These are phyloP conservation scores for Orthosia gracilis DNA, from an alignment of 2,888 invertebrate genomes.

Conservation along the genomic window DNA sequence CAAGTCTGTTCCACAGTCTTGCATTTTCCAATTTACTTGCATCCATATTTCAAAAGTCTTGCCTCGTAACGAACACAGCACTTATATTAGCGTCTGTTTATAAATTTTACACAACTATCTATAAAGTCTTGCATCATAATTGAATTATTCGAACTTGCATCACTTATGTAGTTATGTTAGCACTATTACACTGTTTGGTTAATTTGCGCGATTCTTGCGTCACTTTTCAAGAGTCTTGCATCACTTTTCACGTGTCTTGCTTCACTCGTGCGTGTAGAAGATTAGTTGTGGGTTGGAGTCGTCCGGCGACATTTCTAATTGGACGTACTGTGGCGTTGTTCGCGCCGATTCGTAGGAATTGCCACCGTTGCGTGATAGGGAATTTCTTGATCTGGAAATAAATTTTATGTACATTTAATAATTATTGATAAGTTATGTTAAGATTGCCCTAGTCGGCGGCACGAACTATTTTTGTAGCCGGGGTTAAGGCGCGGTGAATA, in stretches of 20 bases:
- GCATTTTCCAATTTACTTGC: constrained; percentile 41
- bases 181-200: constrained; percentile 36
- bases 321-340: constrained; percentile 87
- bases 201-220: constrained; percentile 42
- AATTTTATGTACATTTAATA: background rate
- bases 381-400: constrained; percentile 89
- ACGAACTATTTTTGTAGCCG: too few species aligned
- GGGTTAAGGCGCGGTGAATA: too few species aligned
- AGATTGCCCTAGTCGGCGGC: too few species aligned
- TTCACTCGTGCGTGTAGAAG: constrained; percentile 95
- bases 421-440: too few species aligned
- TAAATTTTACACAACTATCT: constrained; percentile 38
- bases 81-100: constrained; percentile 44
- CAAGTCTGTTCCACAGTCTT: constrained; percentile 65
- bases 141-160: constrained; percentile 50
- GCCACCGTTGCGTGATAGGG: constrained; percentile 85
- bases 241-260: constrained; percentile 23
- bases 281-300: constrained; percentile 95
- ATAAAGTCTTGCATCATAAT: constrained; percentile 50
- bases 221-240: constrained; percentile 37
- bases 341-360: constrained; percentile 87
- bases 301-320: constrained; percentile 87
- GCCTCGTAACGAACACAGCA: constrained; percentile 42
- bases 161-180: constrained; percentile 33
- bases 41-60: constrained; percentile 42